These are phyloP conservation scores for Archaeoteleia sp. DNA, from an alignment of 2,888 invertebrate species.

Conservation along the genomic window DNA sequence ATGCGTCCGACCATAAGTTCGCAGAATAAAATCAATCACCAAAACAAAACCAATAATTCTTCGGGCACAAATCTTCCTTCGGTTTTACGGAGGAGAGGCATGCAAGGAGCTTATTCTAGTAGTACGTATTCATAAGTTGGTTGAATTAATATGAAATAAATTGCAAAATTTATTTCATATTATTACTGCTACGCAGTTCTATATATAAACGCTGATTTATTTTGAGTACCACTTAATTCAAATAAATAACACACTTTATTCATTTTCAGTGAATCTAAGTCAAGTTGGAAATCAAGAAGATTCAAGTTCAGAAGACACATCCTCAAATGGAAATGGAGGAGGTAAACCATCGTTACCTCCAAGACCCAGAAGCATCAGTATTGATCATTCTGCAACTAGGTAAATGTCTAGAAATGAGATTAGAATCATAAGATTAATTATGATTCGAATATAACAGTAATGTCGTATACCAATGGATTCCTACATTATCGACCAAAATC, in stretches of 20 bases:
- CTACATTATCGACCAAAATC: too few species aligned
- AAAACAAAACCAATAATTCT: constrained; percentile 63
- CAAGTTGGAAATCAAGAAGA: constrained; percentile 84
- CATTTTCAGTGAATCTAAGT: constrained; percentile 80
- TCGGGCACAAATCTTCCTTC: constrained; percentile 68
- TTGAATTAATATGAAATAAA: constrained; percentile 1
- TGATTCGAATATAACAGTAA: too few species aligned
- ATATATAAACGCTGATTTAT: too few species aligned
- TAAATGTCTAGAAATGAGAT: constrained; percentile 44
- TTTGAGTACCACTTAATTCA: neutral
- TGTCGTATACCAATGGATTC: too few species aligned
- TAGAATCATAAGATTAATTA: too few species aligned
- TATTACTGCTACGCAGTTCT: too few species aligned
- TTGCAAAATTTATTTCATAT: constrained; percentile 11
- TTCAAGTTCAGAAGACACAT: constrained; percentile 86
- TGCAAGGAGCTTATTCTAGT: constrained; percentile 81
- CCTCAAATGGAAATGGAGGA: constrained; percentile 72
- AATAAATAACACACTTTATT: constrained; percentile 1
- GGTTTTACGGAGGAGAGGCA: constrained; percentile 78
- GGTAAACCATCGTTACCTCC: constrained; percentile 80
- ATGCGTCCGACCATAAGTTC: constrained; percentile 89
- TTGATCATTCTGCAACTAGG: constrained; percentile 77
- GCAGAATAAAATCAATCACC: constrained; percentile 83
- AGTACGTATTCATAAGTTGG: constrained; percentile 73
- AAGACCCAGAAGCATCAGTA: constrained; percentile 80